Conservation (phyloP, 2,888 invertebrate species). For the Megamerina dolium region DNA sequence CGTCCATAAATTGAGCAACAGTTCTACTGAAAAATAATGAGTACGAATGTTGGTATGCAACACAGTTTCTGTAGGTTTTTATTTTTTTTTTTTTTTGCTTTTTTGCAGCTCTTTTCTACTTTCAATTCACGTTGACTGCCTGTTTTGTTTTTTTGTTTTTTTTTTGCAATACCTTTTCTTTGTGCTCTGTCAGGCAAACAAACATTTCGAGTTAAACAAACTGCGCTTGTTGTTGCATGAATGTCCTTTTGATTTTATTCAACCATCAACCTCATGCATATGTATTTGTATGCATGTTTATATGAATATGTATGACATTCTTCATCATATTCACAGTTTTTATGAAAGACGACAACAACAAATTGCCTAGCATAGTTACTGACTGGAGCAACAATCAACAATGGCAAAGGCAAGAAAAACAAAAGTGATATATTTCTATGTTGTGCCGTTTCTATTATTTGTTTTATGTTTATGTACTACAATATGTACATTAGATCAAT, state of each 20-base stretch:
- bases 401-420: background rate
- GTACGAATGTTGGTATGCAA: constrained; percentile 22
- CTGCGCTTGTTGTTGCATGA: constrained; percentile 37
- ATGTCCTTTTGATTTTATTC: constrained; percentile 43
- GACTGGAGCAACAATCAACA: background rate
- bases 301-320: too few species aligned
- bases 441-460: too few species aligned
- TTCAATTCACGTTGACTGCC: background rate
- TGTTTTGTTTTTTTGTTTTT: too few species aligned
- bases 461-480: too few species aligned
- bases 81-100: background rate
- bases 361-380: too few species aligned
- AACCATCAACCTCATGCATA: constrained; percentile 32
- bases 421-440: too few species aligned
- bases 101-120: background rate
- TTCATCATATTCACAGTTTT: too few species aligned
- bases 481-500: too few species aligned
- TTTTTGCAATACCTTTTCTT: too few species aligned
- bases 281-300: background rate
- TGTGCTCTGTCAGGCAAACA: constrained; percentile 8
- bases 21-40: constrained; percentile 19
- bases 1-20: constrained; percentile 14
- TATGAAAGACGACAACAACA: background rate
- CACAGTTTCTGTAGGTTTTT: constrained; percentile 11
- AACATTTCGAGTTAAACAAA: too few species aligned